A percentile compares a stretch with the other conserved stretches of the same genome.
phyloP scores from a whole-genome alignment of 2,888 invertebrate species.

The Lysandra coridon region DNA sequence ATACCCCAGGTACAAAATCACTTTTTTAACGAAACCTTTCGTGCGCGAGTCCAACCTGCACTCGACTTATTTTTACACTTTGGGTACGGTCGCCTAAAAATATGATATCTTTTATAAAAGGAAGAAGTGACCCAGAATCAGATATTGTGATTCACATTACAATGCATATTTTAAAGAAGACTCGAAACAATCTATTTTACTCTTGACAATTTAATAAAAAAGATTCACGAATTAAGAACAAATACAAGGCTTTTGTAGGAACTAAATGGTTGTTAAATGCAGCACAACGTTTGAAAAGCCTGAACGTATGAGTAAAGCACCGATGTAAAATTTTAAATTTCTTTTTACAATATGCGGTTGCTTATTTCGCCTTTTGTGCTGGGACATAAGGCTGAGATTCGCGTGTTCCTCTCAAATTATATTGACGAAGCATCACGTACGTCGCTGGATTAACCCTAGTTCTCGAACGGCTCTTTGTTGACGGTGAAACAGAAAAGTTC shows the following conservation, averaged over 20 bases:
- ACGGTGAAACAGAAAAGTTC: slow-evolving; percentile 26
- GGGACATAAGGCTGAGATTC: not conserved
- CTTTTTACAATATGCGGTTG: slow-evolving; percentile 17
- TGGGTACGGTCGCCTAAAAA: not conserved
- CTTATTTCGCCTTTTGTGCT: not conserved
- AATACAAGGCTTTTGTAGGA: slow-evolving; percentile 3
- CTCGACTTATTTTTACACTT: too few species aligned
- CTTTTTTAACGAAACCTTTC: too few species aligned
- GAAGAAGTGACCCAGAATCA: not conserved
- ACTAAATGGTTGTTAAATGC: slow-evolving; percentile 27
- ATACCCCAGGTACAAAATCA: too few species aligned
- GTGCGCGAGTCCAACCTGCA: too few species aligned
- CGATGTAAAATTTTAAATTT: slow-evolving; percentile 23
- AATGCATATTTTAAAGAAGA: not conserved
- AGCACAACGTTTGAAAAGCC: slow-evolving; percentile 15
- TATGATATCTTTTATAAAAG: not conserved
- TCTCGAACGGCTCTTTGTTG: slow-evolving; percentile 24
- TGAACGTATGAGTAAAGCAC: slow-evolving; percentile 27
- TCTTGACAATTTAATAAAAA: not conserved
- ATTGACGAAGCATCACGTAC: slow-evolving; percentile 58
- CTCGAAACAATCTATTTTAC: not conserved
- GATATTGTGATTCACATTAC: not conserved
- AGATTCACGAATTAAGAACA: not conserved
- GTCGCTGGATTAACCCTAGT: slow-evolving; percentile 50
- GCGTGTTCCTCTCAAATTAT: slow-evolving; percentile 39